These are phyloP conservation scores for Catharus minimus DNA, from an alignment of 2,113 vertebrate genomes.

Conservation along the genomic window DNA sequence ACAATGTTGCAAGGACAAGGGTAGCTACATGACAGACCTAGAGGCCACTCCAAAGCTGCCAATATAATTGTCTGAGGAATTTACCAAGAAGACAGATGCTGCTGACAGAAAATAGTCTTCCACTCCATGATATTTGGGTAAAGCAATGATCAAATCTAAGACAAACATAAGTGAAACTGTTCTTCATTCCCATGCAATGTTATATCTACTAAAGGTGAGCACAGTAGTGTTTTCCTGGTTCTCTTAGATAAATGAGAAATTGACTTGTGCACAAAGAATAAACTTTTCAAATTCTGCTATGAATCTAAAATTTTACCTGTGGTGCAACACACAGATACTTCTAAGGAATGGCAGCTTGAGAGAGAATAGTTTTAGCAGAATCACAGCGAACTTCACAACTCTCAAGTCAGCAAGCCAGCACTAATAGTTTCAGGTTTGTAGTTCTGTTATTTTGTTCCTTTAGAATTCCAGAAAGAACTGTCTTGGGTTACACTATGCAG, in stretches of 20 bases:
- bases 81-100: slow-evolving; percentile 32
- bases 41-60: slow-evolving; percentile 10
- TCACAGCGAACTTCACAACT: background rate
- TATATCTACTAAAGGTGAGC: background rate
- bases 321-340: background rate
- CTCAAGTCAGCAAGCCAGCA: background rate
- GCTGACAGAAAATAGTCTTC: background rate
- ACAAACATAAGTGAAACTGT: background rate
- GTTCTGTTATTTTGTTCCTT: background rate
- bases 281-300: background rate
- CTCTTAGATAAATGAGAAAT: background rate
- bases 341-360: background rate
- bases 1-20: background rate
- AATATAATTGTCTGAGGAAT: slow-evolving; percentile 4
- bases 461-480: background rate
- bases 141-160: background rate
- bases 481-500: background rate
- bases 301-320: background rate
- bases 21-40: background rate
- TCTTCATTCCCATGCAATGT: background rate
- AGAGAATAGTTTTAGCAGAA: background rate
- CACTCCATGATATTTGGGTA: background rate
- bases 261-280: background rate
- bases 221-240: background rate
- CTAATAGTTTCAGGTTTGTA: background rate